Conservation (phyloP, 2,797 vertebrate species). For the Mormyrops attenuatus region DNA sequence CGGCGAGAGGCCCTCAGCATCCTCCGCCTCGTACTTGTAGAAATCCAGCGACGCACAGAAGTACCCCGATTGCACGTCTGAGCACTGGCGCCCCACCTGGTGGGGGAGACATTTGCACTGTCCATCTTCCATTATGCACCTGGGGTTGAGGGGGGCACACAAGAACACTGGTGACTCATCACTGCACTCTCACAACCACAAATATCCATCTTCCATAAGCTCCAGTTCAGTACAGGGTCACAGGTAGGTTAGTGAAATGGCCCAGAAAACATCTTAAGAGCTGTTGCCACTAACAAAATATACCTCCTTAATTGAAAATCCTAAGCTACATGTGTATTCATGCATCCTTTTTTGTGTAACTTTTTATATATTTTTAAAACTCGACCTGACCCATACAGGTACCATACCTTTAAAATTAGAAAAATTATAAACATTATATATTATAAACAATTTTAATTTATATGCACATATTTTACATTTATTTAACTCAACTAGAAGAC, state of each 20-base stretch:
- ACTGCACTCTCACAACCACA: background rate
- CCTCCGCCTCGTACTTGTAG: conserved; percentile 75
- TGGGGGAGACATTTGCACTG: conserved; percentile 76
- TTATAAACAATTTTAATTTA: background rate
- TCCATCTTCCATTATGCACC: conserved; percentile 71
- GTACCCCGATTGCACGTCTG: conserved; percentile 72
- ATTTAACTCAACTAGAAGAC: background rate
- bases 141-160: conserved; percentile 32
- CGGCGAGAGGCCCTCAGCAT: conserved; percentile 53
- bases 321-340: background rate
- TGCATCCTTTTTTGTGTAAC: background rate
- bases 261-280: background rate
- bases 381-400: background rate
- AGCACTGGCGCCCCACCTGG: conserved; percentile 70
- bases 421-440: background rate
- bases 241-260: background rate
- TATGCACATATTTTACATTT: background rate
- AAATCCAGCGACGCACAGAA: conserved; percentile 80
- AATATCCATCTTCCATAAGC: background rate
- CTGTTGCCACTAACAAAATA: background rate
- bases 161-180: background rate
- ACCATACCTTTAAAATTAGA: background rate
- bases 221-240: background rate
- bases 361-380: background rate
- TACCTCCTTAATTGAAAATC: background rate